Percentiles rank a stretch among this genome's conserved stretches.
phyloP scores from a whole-genome alignment of 2,113 vertebrate genomes.

The Smithornis capensis region DNA sequence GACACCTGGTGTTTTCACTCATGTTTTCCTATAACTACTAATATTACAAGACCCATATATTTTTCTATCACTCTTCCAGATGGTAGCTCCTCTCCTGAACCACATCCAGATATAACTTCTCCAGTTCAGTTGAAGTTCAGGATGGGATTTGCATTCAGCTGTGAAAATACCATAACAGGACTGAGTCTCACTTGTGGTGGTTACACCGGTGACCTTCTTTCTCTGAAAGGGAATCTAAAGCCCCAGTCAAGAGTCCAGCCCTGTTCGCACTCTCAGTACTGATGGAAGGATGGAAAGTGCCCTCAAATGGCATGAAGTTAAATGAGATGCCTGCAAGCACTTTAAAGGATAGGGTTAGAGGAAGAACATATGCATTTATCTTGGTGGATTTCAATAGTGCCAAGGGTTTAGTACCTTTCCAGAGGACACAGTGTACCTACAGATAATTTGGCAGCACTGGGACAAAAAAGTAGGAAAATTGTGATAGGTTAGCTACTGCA shows the following conservation, averaged over 20 bases:
- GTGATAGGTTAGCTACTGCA: background rate
- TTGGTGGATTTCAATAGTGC: background rate
- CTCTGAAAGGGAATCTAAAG: background rate
- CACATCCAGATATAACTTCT: background rate
- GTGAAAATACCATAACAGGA: background rate
- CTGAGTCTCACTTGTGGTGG: background rate
- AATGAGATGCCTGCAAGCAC: background rate
- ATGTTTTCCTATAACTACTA: background rate
- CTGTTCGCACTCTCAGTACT: background rate
- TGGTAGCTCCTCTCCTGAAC: background rate
- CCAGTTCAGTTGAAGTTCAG: background rate
- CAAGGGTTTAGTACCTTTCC: background rate
- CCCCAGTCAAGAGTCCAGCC: fast-evolving
- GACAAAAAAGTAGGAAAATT: background rate
- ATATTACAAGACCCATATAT: background rate
- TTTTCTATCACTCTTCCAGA: background rate
- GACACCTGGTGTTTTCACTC: background rate
- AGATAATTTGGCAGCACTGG: background rate
- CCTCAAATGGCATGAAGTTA: background rate
- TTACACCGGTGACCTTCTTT: background rate
- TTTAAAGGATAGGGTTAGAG: background rate
- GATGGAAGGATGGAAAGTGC: no score
- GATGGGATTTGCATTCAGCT: background rate
- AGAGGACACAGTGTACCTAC: background rate
- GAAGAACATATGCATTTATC: background rate